Evolutionary conservation across 2,888 invertebrate species (phyloP), one percentile per base, ranked within the genome.

Genomic region (Xanthorhoe designata): DNA sequence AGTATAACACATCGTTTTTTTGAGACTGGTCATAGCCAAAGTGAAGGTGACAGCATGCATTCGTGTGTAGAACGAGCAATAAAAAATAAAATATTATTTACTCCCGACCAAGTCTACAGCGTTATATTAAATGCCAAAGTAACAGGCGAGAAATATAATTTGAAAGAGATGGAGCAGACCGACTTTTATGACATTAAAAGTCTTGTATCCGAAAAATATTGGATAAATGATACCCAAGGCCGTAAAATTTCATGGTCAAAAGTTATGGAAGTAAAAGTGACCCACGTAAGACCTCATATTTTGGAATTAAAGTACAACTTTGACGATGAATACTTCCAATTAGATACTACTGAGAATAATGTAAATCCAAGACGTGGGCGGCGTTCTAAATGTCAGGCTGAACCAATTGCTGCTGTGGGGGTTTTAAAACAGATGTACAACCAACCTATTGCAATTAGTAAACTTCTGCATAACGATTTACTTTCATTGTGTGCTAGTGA

Each of bases 11-110:
- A 49, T 13, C 49, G 49, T 17, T 49, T 49, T 4, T 18, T 49
- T 49, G 49, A 49, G 49, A 49, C 49, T 49, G 49, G 49, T 4
- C 49, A 49, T 18, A 49, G 49, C 17, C 49, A 49, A 10, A 45
- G 45, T 45, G 45, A 45, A 18, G 49, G 17, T 18, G 18, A 49
- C 18, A 49, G 13, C 49, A 49, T 49, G 17, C 49, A 49, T 49
- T 15, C 49, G 17, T 49, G 49, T 49, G 18, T 17, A 49, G 49
- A 49, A 15, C 15, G 49, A 9, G 17, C 49, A 49, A 49, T 49
- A 18, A 45, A 45, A 18, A 49, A 49, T 18, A 49, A 49, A 17
- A 5, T 45, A 45, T 45, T 45, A n/a, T 45, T 45, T 45, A 45
- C 45, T 45, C 45, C 45, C 13, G 45, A 45, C 45, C 45, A 45